Evolutionary conservation across 2,888 invertebrate species (phyloP).

Genomic region (Tanytarsus gracilentus): DNA sequence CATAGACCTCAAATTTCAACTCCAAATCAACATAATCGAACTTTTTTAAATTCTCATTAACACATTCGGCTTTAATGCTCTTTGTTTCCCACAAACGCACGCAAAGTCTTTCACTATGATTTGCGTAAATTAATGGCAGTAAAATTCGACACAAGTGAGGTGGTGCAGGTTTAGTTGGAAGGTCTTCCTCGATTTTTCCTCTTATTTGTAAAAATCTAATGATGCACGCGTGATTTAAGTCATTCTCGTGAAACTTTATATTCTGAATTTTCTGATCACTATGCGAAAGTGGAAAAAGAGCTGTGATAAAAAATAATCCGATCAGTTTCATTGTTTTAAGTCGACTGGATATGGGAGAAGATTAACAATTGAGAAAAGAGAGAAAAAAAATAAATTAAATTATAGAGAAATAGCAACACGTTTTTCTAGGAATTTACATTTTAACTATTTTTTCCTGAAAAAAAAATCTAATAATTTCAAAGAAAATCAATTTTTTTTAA

Average conservation of each 20-base stretch:
- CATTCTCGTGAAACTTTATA: neutral
- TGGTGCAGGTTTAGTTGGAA: neutral
- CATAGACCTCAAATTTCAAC: neutral
- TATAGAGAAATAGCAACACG: too few relatives aligned
- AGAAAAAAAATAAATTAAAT: too few relatives aligned
- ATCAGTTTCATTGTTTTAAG: conserved; percentile 16
- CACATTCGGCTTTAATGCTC: conserved; percentile 18
- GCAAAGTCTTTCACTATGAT: conserved; percentile 14
- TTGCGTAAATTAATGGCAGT: conserved; percentile 11
- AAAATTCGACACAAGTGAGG: conserved; percentile 10
- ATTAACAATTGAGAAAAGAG: too few relatives aligned
- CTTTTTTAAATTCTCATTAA: conserved; percentile 4
- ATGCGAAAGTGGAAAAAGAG: neutral
- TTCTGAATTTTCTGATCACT: neutral
- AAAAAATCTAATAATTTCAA: too few relatives aligned
- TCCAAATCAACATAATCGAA: conserved; percentile 15
- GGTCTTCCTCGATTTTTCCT: conserved; percentile 11
- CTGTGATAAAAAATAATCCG: neutral
- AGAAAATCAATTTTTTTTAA: too few relatives aligned
- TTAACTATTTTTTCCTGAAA: too few relatives aligned
- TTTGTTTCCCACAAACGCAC: conserved; percentile 14
- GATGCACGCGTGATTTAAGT: conserved; percentile 14
- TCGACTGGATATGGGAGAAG: too few relatives aligned
- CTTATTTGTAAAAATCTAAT: conserved; percentile 18
- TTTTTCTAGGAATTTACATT: too few relatives aligned